Percentiles rank a stretch among this genome's conserved stretches.
Conservation (phyloP, 2,888 invertebrate genomes). For the Byasa hedistus region DNA sequence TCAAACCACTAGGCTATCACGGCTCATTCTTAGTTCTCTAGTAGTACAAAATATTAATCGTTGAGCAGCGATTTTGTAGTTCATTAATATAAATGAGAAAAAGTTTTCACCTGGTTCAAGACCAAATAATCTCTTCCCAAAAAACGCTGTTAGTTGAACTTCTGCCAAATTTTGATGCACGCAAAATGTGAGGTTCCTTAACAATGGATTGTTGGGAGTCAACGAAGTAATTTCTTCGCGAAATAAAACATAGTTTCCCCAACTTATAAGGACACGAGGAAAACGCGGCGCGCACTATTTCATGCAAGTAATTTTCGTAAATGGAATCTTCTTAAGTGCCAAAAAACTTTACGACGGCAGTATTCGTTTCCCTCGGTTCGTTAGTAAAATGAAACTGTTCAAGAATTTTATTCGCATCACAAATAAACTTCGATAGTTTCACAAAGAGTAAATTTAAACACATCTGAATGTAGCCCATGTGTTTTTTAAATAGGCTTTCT, state of each 20-base stretch:
- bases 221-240: slow-evolving; percentile 13
- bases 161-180: background rate
- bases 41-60: too few relatives aligned
- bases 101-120: too few relatives aligned
- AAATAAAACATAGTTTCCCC: slow-evolving; percentile 9
- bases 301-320: slow-evolving; percentile 23
- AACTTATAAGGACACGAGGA: slow-evolving; percentile 17
- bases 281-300: slow-evolving; percentile 12
- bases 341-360: slow-evolving; percentile 25
- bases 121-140: too few relatives aligned
- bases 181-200: background rate
- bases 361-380: slow-evolving; percentile 22
- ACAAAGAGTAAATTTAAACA: too few relatives aligned
- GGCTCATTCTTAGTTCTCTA: too few relatives aligned
- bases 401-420: slow-evolving; percentile 8
- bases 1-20: too few relatives aligned
- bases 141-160: too few relatives aligned
- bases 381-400: slow-evolving; percentile 19
- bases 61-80: too few relatives aligned
- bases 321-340: slow-evolving; percentile 25
- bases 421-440: slow-evolving; percentile 1
- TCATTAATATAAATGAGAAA: too few relatives aligned
- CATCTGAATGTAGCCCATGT: too few relatives aligned
- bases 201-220: slow-evolving; percentile 11
- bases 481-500: too few relatives aligned